Evolutionary conservation across 2,888 invertebrate species (phyloP).

Genomic region (Epinotia demarniana): DNA sequence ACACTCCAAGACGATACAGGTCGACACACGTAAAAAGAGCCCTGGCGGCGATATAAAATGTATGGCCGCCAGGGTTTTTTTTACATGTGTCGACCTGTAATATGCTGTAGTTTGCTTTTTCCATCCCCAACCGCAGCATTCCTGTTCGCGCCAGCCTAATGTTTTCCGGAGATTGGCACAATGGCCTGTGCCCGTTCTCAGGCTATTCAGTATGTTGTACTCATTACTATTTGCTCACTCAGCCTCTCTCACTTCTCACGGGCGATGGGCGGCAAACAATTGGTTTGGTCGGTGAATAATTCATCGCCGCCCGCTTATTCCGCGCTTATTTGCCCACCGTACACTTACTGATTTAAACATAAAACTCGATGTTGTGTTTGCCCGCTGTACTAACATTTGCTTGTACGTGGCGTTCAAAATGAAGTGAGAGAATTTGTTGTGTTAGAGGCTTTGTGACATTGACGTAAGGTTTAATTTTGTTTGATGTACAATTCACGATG

Average conservation of each 20-base stretch:
- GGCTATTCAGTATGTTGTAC: too few species aligned
- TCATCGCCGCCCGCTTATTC: constrained; percentile 32
- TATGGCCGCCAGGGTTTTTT: too few species aligned
- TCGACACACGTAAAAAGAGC: too few species aligned
- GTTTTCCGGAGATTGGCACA: too few species aligned
- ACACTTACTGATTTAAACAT: constrained; percentile 39
- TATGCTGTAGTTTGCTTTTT: too few species aligned
- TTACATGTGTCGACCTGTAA: too few species aligned
- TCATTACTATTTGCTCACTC: background rate
- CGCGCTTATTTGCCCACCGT: constrained; percentile 37
- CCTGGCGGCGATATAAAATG: too few species aligned
- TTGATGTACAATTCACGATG: background rate
- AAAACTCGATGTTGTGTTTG: constrained; percentile 30
- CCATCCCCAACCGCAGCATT: too few species aligned
- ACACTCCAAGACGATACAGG: too few species aligned
- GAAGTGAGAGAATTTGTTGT: background rate
- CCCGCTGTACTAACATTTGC: constrained; percentile 17
- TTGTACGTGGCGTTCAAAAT: background rate
- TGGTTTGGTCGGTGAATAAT: constrained; percentile 41
- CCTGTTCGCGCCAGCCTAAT: too few species aligned
- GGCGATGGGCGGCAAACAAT: constrained; percentile 37
- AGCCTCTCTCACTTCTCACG: background rate
- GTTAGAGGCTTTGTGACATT: background rate
- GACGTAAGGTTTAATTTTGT: background rate
- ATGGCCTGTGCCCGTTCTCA: too few species aligned